Evolutionary conservation across 1,140 invertebrate species (phyloP).

Genomic region (Saccostrea glomerata): DNA sequence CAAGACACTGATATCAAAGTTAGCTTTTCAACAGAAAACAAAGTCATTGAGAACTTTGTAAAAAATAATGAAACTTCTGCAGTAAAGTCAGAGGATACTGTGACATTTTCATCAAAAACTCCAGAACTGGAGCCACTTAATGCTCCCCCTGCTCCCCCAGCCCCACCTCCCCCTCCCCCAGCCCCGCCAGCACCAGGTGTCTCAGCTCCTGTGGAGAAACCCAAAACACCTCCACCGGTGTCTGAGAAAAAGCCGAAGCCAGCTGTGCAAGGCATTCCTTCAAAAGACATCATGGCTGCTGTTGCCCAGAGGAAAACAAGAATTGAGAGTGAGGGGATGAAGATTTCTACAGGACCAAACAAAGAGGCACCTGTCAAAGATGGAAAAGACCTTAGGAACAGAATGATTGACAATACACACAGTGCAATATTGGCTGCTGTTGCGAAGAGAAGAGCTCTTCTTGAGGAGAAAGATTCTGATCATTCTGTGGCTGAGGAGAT

Average conservation of each 20-base stretch:
- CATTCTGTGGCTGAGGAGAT: constrained; percentile 69
- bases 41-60: neutral
- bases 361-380: constrained; percentile 49
- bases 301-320: constrained; percentile 65
- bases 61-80: constrained; percentile 28
- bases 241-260: constrained; percentile 41
- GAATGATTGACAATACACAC: constrained; percentile 61
- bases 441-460: constrained; percentile 64
- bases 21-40: neutral
- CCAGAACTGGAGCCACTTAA: constrained; percentile 57
- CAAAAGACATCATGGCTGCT: constrained; percentile 69
- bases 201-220: neutral
- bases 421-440: constrained; percentile 73
- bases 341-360: constrained; percentile 54
- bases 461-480: constrained; percentile 62
- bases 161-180: constrained; percentile 59
- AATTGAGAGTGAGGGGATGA: constrained; percentile 66
- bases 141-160: constrained; percentile 55
- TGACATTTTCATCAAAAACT: neutral
- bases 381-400: constrained; percentile 53
- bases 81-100: neutral
- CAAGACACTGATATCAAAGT: neutral
- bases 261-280: constrained; percentile 40
- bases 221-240: constrained; percentile 11
- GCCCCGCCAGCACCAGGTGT: constrained; percentile 55